Conservation (phyloP, 1,140 invertebrate genomes). For the Pararge aegeria region DNA sequence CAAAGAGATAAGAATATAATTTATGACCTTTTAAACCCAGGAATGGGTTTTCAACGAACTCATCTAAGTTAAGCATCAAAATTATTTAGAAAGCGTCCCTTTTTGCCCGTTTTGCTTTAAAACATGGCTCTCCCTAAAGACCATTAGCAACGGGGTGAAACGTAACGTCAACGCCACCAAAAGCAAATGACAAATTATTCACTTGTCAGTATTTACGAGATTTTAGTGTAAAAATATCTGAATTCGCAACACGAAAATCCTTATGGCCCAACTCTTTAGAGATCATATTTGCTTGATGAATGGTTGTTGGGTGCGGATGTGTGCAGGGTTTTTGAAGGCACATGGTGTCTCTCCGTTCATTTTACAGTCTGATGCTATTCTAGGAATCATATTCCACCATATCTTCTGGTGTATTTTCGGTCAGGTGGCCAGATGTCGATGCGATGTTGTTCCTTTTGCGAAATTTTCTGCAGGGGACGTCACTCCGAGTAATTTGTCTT, state of each 20-base stretch:
- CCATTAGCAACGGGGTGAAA: conserved; percentile 60
- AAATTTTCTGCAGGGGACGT: conserved; percentile 38
- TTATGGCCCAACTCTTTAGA: conserved; percentile 12
- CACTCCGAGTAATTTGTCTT: conserved; percentile 47
- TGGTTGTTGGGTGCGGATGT: conserved; percentile 10
- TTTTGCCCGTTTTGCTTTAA: conserved; percentile 6
- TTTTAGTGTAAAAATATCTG: conserved; percentile 14
- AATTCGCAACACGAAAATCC: conserved; percentile 19
- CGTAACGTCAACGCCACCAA: conserved; percentile 59
- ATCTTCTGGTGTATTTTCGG: conserved; percentile 57
- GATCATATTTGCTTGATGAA: conserved; percentile 18
- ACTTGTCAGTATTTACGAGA: conserved; percentile 44
- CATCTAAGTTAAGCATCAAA: neutral
- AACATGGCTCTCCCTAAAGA: conserved; percentile 40
- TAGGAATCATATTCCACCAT: conserved; percentile 70
- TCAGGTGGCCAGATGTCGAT: conserved; percentile 74
- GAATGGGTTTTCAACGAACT: neutral
- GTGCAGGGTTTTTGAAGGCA: conserved; percentile 61
- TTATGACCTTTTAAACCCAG: no score
- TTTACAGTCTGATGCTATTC: conserved; percentile 77
- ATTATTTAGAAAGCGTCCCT: conserved; percentile 1
- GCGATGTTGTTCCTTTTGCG: conserved; percentile 35
- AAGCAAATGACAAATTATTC: conserved; percentile 69
- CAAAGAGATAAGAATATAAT: no score
- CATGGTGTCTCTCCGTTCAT: conserved; percentile 66